Base-by-base conservation (phyloP, 1,140 invertebrate genomes). In the Leptopilina clavipes region DNA sequence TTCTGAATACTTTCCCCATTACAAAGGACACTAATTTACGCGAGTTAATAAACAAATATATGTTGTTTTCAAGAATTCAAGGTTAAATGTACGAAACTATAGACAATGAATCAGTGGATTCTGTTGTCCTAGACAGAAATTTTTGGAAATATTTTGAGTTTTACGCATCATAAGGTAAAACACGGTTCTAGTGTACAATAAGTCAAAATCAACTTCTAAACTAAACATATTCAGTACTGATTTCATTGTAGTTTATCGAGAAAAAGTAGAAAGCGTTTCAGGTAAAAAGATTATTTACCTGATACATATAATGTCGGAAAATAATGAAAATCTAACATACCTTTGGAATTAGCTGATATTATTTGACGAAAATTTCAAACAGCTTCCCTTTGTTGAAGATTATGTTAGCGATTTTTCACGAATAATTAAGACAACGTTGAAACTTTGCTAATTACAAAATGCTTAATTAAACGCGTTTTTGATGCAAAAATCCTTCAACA, bases 291-390 rank as follows among this genome's bases (percentile, higher is more conserved):
- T 40, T 40, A 40, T 40, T 40, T 40, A 40, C 37, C 37, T 40
- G 37, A 6, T 40, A 9, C 37, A 40, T n/a, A n/a, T 40, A 40
- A 40, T 40, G 37, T 17, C 48, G 12, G 7, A 52, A 17, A 52
- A 52, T 48, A 5, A 5, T 17, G 48, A 52, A 52, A n/a, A 8
- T 7, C 8, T 17, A n/a, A 52, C n/a, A n/a, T 52, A 52, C 48
- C 48, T 52, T 52, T 52, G 7, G 14, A 52, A 52, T 52, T n/a
- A 52, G n/a, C n/a, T n/a, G 48, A 52, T 52, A 8, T 52, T 52
- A 52, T 52, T 52, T 52, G 14, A 12, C 3, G 12, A 52, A 52
- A 52, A 17, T 52, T 17, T 3, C 6, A 17, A 52, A n/a, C 1
- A 52, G 14, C 48, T 52, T 52, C 7, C 37, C 37, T 40, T 40